These are phyloP conservation scores for Pempheris klunzingeri DNA, from an alignment of 2,797 vertebrate species.

Conservation along the genomic window DNA sequence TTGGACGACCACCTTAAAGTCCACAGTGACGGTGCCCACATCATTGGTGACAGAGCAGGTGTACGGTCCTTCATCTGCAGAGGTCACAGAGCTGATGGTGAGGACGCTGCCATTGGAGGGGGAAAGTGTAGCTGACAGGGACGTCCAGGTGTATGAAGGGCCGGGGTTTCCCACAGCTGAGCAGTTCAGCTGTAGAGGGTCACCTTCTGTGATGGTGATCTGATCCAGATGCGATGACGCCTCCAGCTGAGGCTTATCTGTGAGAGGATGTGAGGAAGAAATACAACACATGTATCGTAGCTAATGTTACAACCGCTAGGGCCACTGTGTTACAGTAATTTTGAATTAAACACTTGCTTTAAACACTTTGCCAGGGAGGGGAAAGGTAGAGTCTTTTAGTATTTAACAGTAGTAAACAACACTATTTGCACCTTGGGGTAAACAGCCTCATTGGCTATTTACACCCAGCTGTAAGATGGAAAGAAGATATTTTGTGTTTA, in stretches of 20 bases:
- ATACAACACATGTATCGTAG: too few species aligned
- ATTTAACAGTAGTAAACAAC: too few species aligned
- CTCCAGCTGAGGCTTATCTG: conserved; percentile 51
- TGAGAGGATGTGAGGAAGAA: not conserved
- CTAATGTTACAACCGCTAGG: too few species aligned
- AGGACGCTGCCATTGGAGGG: not conserved
- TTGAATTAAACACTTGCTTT: too few species aligned
- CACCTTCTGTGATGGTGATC: conserved; percentile 10
- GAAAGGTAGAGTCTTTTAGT: too few species aligned
- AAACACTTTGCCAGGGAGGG: too few species aligned
- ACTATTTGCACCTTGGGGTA: too few species aligned
- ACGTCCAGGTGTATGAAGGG: conserved; percentile 60
- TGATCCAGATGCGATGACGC: rapidly evolving
- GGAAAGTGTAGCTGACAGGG: rapidly evolving
- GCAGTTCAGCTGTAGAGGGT: conserved; percentile 57
- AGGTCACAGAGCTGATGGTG: not conserved
- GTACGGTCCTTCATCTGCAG: conserved; percentile 24
- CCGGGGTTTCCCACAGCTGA: conserved; percentile 56
- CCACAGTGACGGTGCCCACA: rapidly evolving
- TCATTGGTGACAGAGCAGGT: conserved; percentile 18
- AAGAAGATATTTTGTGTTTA: too few species aligned
- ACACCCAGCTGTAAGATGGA: too few species aligned
- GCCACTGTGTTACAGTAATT: too few species aligned
- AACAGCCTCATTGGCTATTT: too few species aligned
- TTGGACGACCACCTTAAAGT: conserved; percentile 23